A percentile compares a stretch with the other conserved stretches of the same genome.
Conservation (phyloP, 2,888 invertebrate species). For the Lepas anatifera region DNA sequence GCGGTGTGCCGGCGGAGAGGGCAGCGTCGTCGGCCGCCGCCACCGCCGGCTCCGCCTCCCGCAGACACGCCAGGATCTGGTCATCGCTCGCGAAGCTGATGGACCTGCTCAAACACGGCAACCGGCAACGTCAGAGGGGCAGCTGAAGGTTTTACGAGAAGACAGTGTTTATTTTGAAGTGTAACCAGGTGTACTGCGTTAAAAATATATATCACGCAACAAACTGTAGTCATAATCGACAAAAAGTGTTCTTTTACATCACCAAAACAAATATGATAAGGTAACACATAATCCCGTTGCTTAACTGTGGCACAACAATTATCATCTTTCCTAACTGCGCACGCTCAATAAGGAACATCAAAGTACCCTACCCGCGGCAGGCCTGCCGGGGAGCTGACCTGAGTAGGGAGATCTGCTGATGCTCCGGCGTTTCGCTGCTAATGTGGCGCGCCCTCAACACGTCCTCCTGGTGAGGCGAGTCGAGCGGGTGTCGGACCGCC, state of each 20-base stretch:
- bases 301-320: too few relatives aligned
- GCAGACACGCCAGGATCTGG: conserved; percentile 5
- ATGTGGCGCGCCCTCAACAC: not conserved
- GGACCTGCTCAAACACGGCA: too few relatives aligned
- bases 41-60: not conserved
- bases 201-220: not conserved
- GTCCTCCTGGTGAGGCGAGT: conserved; percentile 4
- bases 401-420: not conserved
- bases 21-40: not conserved
- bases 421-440: not conserved
- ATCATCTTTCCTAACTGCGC: too few relatives aligned
- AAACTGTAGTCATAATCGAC: not conserved
- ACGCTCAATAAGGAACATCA: too few relatives aligned
- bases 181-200: too few relatives aligned
- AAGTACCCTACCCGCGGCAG: too few relatives aligned
- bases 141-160: too few relatives aligned
- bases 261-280: too few relatives aligned
- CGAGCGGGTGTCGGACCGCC: not conserved
- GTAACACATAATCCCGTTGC: too few relatives aligned
- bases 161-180: too few relatives aligned
- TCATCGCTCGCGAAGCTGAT: not conserved
- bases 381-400: not conserved
- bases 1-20: not conserved
- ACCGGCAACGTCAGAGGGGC: too few relatives aligned
- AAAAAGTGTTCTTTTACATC: not conserved